A percentile compares a stretch with the other conserved stretches of the same genome.
These are phyloP conservation scores for Ormyrus pomaceus DNA, from an alignment of 2,888 invertebrate genomes.

Conservation along the genomic window DNA sequence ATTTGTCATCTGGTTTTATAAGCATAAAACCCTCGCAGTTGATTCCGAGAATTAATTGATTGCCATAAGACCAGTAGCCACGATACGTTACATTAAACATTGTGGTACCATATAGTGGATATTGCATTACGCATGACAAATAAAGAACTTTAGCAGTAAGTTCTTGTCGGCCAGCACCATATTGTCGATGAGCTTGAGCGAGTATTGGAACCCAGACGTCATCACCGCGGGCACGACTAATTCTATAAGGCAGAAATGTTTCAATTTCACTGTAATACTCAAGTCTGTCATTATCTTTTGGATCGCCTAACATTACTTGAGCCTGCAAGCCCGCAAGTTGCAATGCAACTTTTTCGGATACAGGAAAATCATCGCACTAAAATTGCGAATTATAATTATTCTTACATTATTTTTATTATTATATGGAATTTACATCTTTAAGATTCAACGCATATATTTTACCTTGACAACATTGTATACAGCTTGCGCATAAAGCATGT, in stretches of 20 bases:
- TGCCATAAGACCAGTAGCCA: slow-evolving; percentile 95
- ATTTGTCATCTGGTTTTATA: slow-evolving; percentile 94
- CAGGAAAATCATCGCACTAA: slow-evolving; percentile 94
- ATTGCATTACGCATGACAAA: slow-evolving; percentile 97
- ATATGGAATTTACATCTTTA: slow-evolving; percentile 2
- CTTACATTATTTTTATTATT: not conserved
- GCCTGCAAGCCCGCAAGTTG: slow-evolving; percentile 96
- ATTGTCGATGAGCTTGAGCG: slow-evolving; percentile 92
- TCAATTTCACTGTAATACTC: slow-evolving; percentile 95
- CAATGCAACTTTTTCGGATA: slow-evolving; percentile 94
- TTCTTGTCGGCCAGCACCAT: slow-evolving; percentile 94
- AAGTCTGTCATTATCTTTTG: slow-evolving; percentile 85
- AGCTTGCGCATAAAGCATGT: slow-evolving; percentile 95
- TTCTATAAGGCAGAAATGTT: slow-evolving; percentile 90
- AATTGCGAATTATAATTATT: not conserved
- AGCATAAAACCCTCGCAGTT: slow-evolving; percentile 94
- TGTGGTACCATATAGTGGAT: slow-evolving; percentile 93
- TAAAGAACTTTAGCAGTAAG: slow-evolving; percentile 95
- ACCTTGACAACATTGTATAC: slow-evolving; percentile 97
- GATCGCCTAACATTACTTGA: slow-evolving; percentile 94
- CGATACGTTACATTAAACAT: slow-evolving; percentile 92
- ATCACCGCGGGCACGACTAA: slow-evolving; percentile 86
- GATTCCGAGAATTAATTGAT: slow-evolving; percentile 85
- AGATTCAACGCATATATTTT: slow-evolving; percentile 55
- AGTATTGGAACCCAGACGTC: slow-evolving; percentile 93